Conservation (phyloP, 2,797 vertebrate species). For the Nothura maculosa region DNA sequence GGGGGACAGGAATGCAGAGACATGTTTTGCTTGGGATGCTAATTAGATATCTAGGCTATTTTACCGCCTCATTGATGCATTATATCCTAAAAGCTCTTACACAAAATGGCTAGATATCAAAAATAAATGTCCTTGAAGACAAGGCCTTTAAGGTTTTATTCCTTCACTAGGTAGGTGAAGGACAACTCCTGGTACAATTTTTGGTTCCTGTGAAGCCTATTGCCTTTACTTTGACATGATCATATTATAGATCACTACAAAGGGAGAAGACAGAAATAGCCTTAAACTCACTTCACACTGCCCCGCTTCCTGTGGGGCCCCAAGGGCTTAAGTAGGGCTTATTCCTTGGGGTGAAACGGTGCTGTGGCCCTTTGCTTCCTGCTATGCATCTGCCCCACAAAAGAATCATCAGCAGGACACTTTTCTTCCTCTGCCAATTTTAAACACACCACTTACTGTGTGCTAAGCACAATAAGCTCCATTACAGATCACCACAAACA, state of each 20-base stretch:
- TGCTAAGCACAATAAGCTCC: neutral
- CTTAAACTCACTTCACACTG: neutral
- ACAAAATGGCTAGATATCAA: neutral
- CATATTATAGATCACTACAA: rapidly evolving
- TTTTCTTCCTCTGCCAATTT: neutral
- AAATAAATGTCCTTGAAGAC: neutral
- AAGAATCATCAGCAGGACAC: rapidly evolving
- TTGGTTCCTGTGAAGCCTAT: neutral
- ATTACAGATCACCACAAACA: neutral
- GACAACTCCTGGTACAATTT: neutral
- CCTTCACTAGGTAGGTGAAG: neutral
- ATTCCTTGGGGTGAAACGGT: too few species aligned
- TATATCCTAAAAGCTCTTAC: neutral
- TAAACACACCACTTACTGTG: neutral
- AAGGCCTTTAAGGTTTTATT: neutral
- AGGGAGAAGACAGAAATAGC: neutral
- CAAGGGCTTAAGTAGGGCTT: too few species aligned
- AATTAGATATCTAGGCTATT: neutral
- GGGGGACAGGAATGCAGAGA: neutral
- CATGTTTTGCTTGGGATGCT: neutral
- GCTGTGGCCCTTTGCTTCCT: neutral
- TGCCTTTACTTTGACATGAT: neutral
- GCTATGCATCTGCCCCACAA: neutral
- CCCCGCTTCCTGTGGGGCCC: neutral
- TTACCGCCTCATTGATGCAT: neutral